These are phyloP conservation scores for Chamaea fasciata DNA, from an alignment of 2,113 vertebrate genomes.

Conservation along the genomic window DNA sequence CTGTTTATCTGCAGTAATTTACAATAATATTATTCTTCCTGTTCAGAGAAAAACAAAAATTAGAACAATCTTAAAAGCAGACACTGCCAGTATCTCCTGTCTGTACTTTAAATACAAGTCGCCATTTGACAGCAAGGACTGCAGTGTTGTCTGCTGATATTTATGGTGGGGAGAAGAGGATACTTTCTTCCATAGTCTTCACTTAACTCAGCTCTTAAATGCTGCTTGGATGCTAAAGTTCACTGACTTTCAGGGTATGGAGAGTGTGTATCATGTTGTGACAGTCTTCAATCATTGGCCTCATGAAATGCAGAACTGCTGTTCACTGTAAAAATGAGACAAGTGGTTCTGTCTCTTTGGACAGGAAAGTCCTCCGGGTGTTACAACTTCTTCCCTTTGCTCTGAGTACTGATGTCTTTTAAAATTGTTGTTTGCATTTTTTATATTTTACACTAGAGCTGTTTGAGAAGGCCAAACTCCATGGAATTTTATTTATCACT, in stretches of 20 bases:
- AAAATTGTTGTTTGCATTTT: not conserved
- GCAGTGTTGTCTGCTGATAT: not conserved
- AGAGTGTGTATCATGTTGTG: not conserved
- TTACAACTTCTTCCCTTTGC: not conserved
- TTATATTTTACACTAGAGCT: not conserved
- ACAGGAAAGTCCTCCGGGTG: not conserved
- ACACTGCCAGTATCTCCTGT: not conserved
- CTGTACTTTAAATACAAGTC: not conserved
- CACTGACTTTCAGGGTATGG: not conserved
- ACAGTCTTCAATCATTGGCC: not conserved
- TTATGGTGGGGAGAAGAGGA: not conserved
- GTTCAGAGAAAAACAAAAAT: not conserved
- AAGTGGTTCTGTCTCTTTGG: not conserved
- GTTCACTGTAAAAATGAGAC: not conserved
- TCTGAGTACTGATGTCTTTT: not conserved
- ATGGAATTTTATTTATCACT: not conserved
- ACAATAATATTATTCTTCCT: not conserved
- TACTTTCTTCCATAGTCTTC: not conserved
- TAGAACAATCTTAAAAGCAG: not conserved
- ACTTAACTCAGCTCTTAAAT: not conserved
- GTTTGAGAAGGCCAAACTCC: not conserved
- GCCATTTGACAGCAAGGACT: not conserved
- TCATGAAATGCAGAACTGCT: not conserved
- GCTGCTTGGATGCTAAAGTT: not conserved
- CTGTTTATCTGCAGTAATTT: not conserved